Base-by-base conservation (phyloP, 2,888 invertebrate species). In the Conus canariensis region DNA sequence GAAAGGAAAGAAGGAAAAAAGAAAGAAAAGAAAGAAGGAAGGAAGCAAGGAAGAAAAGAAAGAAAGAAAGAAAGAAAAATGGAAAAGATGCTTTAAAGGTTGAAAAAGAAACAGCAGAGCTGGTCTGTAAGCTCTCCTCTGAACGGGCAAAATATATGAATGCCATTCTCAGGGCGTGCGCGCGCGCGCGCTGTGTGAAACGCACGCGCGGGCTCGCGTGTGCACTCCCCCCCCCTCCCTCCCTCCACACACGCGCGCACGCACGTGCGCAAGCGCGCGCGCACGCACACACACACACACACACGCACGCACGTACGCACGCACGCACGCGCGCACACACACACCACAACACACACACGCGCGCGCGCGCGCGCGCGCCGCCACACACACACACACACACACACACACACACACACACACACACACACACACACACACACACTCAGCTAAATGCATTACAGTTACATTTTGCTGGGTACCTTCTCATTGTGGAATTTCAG, bases 281-380 rank as follows among this genome's bases (percentile, higher is more conserved):
- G 74, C 4, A 16, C 74, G 45, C 45, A 58, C 60, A 60, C 86
- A 86, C 60, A 58, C 86, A 86, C 86, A 86, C 58, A 58, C 86
- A 86, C 60, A 60, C 86, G 9, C 86, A 58, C 86, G 7, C 59
- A 25, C 60, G 25, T 9, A 16, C 9, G 10, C 85, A 7, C 45
- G 6, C 45, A 45, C 45, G 3, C 45, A 45, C 45, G 3, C 45
- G 3, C 30, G 3, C 45, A 45, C 45, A 45, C 45, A 45, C 45
- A 45, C 45, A 45, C 45, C 45, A 45, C 45, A 45, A 45, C 45
- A 45, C 45, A 45, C 45, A 45, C 45, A 45, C 45, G 60, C 86
- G 25, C 30, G 19, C 30, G 25, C 83, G 45, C 83, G 19, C 19
- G 74, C 1, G 74, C 74, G 45, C 45, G 30, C 45, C 16, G 0